Evolutionary conservation across 2,797 vertebrate genomes (phyloP).

Genomic region (Toxotes lorentzi): DNA sequence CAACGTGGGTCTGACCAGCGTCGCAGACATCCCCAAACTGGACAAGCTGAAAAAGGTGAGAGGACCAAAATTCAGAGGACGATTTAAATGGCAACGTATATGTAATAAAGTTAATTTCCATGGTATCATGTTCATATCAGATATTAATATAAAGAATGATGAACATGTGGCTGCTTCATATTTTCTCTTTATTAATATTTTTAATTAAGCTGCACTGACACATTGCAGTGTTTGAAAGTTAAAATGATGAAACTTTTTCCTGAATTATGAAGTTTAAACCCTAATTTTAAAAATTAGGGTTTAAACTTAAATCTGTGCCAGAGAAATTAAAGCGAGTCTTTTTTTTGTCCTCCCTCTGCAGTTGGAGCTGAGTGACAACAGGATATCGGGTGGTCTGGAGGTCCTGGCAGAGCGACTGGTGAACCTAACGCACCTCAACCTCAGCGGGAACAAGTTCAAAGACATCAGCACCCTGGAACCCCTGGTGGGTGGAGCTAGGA

Average conservation of each 20-base stretch:
- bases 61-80: neutral
- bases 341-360: constrained; percentile 51
- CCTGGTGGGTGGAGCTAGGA: constrained; percentile 84
- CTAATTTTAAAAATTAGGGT: too few species aligned
- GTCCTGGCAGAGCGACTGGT: constrained; percentile 92
- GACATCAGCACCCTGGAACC: constrained; percentile 95
- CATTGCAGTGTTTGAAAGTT: too few species aligned
- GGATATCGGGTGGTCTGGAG: constrained; percentile 93
- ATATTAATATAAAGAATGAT: too few species aligned
- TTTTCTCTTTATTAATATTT: too few species aligned
- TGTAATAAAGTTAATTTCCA: too few species aligned
- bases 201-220: too few species aligned
- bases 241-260: too few species aligned
- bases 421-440: constrained; percentile 92
- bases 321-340: neutral
- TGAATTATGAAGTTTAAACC: too few species aligned
- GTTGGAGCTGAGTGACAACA: constrained; percentile 94
- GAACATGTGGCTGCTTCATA: too few species aligned
- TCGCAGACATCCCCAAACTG: constrained; percentile 91
- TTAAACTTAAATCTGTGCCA: too few species aligned
- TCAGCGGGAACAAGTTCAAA: constrained; percentile 95
- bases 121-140: too few species aligned
- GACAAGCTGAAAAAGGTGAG: constrained; percentile 93
- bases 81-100: too few species aligned
- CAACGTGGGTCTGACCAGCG: constrained; percentile 91